Base-by-base conservation (phyloP, 2,888 invertebrate species). In the Heteromyza rotundicornis region DNA sequence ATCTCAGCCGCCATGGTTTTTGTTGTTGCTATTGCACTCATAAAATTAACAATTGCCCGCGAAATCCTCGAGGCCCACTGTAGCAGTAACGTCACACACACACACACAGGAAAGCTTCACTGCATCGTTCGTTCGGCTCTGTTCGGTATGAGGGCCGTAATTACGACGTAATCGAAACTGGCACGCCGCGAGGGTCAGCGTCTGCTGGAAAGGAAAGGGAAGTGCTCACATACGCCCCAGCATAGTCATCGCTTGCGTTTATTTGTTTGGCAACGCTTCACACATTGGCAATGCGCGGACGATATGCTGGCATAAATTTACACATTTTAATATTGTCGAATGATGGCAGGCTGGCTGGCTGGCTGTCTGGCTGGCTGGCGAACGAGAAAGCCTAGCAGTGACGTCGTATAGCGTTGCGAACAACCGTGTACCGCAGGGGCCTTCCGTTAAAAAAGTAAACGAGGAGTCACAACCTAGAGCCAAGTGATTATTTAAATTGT, bases 111-210 rank as follows among this genome's bases (percentile, higher is more conserved):
- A 32, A 32, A 5, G 12, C 12, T 32, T 32, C 32, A 12, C 5
- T 8, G 40, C 40, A 8, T 7, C 40, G 40, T n/a, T n/a, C 10
- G 14, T 40, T 8, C 40, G 40, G 5, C 40, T 40, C 10, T n/a
- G 40, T n/a, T 7, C 40, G n/a, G 40, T n/a, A 40, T n/a, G 40
- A 40, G 40, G n/a, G 40, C 40, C 5, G 40, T 40, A 40, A 40
- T 40, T 40, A 40, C 40, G 40, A 40, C 40, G 40, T 40, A 40
- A 40, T 40, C 40, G 40, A 40, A 40, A 40, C 40, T 40, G 40
- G 14, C 40, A 14, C 14, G 40, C 14, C 40, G n/a, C n/a, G 10
- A n/a, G n/a, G 40, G 40, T 40, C 40, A 40, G 40, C 40, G 40
- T 7, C 40, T 3, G 40, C 27, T 7, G 27, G n/a, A n/a, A n/a